These are phyloP conservation scores for Rhynchomys soricoides DNA, from an alignment of 2,113 vertebrate genomes.

Conservation along the genomic window DNA sequence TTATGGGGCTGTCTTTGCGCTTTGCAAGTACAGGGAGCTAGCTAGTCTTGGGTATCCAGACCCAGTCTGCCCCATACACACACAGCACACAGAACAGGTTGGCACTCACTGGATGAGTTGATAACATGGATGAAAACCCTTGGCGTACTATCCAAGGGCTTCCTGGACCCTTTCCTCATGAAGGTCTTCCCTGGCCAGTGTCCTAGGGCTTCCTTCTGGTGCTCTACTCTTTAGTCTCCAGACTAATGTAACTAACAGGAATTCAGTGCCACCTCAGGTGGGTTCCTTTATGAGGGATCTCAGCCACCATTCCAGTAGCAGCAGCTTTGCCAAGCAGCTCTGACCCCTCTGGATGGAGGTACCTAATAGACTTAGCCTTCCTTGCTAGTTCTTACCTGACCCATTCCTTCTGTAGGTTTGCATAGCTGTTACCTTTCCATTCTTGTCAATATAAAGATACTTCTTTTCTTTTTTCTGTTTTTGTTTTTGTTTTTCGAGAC, in stretches of 20 bases:
- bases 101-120: background rate
- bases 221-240: background rate
- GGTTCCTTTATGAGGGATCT: background rate
- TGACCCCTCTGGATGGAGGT: slow-evolving; percentile 8
- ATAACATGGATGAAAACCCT: background rate
- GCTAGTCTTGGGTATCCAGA: background rate
- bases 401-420: background rate
- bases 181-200: background rate
- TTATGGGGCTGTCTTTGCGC: background rate
- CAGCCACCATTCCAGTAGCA: background rate
- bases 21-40: slow-evolving; percentile 12
- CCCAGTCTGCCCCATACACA: background rate
- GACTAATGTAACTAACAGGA: background rate
- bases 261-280: background rate
- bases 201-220: background rate
- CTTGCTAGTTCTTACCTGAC: background rate
- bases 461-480: too few species aligned
- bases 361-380: background rate
- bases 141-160: background rate
- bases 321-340: background rate
- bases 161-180: background rate
- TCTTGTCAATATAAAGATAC: slow-evolving; percentile 39
- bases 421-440: background rate
- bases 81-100: background rate
- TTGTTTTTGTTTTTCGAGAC: too few species aligned